Evolutionary conservation across 2,797 vertebrate genomes (phyloP), one percentile per base, ranked within the genome.

Genomic region (Spondyliosoma cantharus): DNA sequence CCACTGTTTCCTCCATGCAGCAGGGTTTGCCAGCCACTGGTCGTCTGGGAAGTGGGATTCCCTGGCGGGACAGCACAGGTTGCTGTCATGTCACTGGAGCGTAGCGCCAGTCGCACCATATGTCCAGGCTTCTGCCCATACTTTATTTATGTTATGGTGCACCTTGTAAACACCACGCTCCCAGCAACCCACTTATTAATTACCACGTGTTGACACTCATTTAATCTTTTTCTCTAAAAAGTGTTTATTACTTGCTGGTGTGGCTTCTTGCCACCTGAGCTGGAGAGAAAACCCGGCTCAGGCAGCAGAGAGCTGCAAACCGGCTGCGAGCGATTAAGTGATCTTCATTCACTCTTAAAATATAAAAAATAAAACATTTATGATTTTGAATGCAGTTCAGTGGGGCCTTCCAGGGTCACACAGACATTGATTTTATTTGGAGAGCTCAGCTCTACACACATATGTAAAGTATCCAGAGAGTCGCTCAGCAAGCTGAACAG

Each of bases 191-290:
- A 86, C 92, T 93, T 94, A 95, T 96, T 96, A 95, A 95, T 94
- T 95, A 95, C 93, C 84, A 91, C 82, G 87, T 93, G 92, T 93
- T 94, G 93, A 95, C 94, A 95, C 93, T 93, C 90, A 82, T 94
- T 95, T 94, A 90, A 94, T 94, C 91, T 94, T 94, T 95, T 95
- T 94, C 90, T 90, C 92, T 91, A 93, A 94, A 95, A 95, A 95
- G 95, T 96, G 95, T 96, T 96, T 95, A 96, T 95, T 95, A 93
- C 95, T 94, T 87, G 81, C 88, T 75, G 74, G 87, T 90, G 91
- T 94, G 88, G 91, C 91, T 83, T 84, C 86, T 72, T 83, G 80
- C 85, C 90, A 88, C 83, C 86, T 89, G 81, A 80, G 87, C 71
- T 79, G 86, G 87, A 91, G 89, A 85, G 89, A 95, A 94, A 94